These are phyloP conservation scores for Mirounga angustirostris DNA, from an alignment of 2,113 vertebrate genomes.

Conservation along the genomic window DNA sequence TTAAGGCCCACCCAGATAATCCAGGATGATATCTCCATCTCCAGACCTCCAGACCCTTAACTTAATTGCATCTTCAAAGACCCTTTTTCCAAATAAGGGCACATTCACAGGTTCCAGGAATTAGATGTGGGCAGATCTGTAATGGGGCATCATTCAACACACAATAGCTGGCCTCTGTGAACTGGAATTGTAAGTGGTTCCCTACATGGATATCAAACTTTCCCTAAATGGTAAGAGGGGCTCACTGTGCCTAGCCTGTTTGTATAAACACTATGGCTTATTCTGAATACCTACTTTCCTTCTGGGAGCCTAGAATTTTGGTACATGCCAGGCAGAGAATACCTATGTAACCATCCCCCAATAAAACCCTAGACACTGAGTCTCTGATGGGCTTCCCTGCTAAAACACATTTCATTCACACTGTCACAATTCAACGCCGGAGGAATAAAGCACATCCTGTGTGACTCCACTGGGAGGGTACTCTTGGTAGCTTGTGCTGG, in stretches of 20 bases:
- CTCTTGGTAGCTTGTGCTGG: no score
- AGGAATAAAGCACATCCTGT: no score
- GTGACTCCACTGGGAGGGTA: background rate
- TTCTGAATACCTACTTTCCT: background rate
- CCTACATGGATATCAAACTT: background rate
- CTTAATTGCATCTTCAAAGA: background rate
- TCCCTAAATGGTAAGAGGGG: background rate
- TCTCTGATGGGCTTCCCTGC: background rate
- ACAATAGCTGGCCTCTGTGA: fast-evolving
- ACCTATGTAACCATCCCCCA: background rate
- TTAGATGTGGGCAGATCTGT: background rate
- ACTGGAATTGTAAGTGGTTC: background rate
- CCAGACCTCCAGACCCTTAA: background rate
- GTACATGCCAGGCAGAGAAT: background rate
- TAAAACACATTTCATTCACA: background rate
- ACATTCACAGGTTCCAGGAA: background rate
- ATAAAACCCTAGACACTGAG: background rate
- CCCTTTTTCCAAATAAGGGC: background rate
- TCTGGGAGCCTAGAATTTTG: background rate
- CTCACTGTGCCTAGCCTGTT: background rate
- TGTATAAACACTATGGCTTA: background rate
- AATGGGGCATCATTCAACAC: background rate
- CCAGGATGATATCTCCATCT: background rate
- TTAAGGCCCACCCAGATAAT: background rate
- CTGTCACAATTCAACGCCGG: background rate